Evolutionary conservation across 2,113 vertebrate species (phyloP), one percentile per base, ranked within the genome.

Genomic region (Scopus umbretta): DNA sequence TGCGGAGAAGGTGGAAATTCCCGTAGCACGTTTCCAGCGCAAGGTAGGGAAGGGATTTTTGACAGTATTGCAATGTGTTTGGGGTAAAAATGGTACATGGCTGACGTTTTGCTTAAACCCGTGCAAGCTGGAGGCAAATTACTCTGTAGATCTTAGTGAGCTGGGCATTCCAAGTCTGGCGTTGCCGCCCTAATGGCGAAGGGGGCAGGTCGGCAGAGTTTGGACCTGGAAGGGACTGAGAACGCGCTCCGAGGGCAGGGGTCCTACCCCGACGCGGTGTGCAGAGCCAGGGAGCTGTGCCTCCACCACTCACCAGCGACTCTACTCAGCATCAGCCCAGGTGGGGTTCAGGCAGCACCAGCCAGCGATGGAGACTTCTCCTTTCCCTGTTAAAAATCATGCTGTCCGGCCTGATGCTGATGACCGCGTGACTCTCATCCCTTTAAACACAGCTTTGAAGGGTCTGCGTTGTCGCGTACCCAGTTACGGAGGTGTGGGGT

Each of bases 11-110:
- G 53, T 43, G 49, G 76, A 7, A 63, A 75, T 30, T 20, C 16
- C 49, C 4, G 0, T 18, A 13, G 32, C 0, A 1, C 1, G 11
- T 58, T 79, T 52, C 50, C 11, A 5, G 2, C 21, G 43, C 1
- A 8, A 45, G 34, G 23, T 52, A 38, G 34, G 13, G 34, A 73
- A n/a, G 67, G 73, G 40, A 17, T 27, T 73, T 59, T 13, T 13
- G 45, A 4, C 45, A 11, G 8, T 21, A 2, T 6, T 14, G 55
- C 6, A 3, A 6, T 23, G 12, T 1, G 2, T 68, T 62, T 42
- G 38, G 55, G 32, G 26, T 55, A 12, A 8, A 42, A 36, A 27
- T 17, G 40, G 34, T 17, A 20, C 12, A 1, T 5, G 27, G 19
- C 15, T 42, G n/a, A 21, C 2, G 0, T 23, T 29, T 42, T 34